These are phyloP conservation scores for Chaunax sp. DNA, from an alignment of 2,797 vertebrate genomes.

Conservation along the genomic window DNA sequence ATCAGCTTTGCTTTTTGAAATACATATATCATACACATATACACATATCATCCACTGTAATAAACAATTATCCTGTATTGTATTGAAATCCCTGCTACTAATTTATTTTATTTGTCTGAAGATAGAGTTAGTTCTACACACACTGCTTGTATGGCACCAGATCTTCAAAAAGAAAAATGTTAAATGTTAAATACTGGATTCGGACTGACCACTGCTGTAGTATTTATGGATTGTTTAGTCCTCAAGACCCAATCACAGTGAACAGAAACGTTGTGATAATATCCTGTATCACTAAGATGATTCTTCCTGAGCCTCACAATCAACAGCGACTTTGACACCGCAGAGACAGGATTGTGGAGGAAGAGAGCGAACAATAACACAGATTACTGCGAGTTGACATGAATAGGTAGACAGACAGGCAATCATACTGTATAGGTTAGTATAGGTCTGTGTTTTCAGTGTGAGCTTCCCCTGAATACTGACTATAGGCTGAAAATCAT, in stretches of 20 bases:
- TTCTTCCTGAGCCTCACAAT: conserved; percentile 34
- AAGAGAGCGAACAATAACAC: conserved; percentile 56
- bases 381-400: conserved; percentile 60
- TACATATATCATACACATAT: too few species aligned
- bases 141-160: too few species aligned
- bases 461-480: conserved; percentile 59
- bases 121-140: neutral
- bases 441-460: conserved; percentile 47
- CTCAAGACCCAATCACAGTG: conserved; percentile 6
- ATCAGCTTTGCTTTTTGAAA: conserved; percentile 28
- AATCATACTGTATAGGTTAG: conserved; percentile 57
- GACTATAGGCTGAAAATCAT: conserved; percentile 58
- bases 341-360: conserved; percentile 25
- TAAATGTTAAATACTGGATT: conserved; percentile 1
- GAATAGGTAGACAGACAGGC: conserved; percentile 59
- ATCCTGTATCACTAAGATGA: conserved; percentile 8
- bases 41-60: too few species aligned
- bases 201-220: conserved; percentile 9
- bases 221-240: conserved; percentile 22
- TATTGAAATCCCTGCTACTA: neutral
- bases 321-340: conserved; percentile 16
- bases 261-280: conserved; percentile 7
- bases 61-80: too few species aligned
- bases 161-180: neutral
- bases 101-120: neutral